Evolutionary conservation across 2,797 vertebrate species (phyloP).

Genomic region (Tympanoctomys barrerae): DNA sequence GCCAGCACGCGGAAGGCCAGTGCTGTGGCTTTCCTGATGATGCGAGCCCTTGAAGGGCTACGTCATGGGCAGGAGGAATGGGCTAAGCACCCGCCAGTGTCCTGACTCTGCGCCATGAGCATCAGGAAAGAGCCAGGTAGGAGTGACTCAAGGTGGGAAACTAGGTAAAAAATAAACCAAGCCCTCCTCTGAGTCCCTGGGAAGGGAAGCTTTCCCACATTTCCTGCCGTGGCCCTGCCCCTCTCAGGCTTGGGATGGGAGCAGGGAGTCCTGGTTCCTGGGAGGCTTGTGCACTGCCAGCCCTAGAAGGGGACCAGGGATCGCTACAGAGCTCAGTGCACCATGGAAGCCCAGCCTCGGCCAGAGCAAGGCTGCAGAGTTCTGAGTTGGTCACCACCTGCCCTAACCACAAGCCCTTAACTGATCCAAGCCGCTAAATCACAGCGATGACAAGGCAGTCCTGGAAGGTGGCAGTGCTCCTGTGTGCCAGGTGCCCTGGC

Average conservation of each 20-base stretch:
- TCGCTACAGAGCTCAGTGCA: neutral
- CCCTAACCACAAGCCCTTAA: constrained; percentile 56
- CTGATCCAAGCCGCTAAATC: constrained; percentile 57
- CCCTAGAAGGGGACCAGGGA: neutral
- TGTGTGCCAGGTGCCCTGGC: neutral
- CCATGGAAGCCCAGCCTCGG: neutral
- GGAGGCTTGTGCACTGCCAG: neutral
- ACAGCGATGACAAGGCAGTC: constrained; percentile 28
- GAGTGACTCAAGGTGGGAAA: constrained; percentile 49
- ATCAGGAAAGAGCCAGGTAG: constrained; percentile 64
- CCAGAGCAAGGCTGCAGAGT: neutral
- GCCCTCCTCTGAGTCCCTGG: neutral
- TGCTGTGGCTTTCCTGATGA: constrained; percentile 22
- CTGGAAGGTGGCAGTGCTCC: constrained; percentile 14
- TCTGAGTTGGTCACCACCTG: constrained; percentile 61
- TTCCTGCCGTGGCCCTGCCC: neutral
- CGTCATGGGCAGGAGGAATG: neutral
- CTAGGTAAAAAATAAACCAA: constrained; percentile 27
- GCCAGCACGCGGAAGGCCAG: constrained; percentile 16
- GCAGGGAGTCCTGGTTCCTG: neutral
- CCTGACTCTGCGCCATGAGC: constrained; percentile 51
- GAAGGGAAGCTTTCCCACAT: neutral
- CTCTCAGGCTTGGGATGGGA: neutral
- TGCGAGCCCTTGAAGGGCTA: neutral
- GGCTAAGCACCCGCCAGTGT: neutral